phyloP scores from a whole-genome alignment of 2,797 vertebrate species.

The Pteropus rufus region DNA sequence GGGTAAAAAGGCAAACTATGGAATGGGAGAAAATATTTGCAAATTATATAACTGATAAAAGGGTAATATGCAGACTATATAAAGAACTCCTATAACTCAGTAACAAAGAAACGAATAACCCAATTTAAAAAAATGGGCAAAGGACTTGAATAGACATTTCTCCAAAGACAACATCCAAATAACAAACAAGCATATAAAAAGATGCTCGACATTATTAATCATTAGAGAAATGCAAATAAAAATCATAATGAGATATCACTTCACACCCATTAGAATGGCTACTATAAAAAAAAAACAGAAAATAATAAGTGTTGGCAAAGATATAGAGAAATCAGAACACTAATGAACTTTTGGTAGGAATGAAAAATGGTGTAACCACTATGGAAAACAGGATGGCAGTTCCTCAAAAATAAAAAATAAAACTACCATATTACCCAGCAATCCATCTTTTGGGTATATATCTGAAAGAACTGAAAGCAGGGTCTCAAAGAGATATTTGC shows the following conservation, averaged over 20 bases:
- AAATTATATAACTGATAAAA: not conserved
- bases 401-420: not conserved
- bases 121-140: not conserved
- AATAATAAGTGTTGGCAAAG: not conserved
- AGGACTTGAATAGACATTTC: not conserved
- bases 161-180: not conserved
- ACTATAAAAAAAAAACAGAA: not conserved
- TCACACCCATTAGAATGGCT: not conserved
- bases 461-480: not conserved
- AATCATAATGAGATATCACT: not conserved
- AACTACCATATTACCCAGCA: not conserved
- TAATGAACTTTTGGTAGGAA: not conserved
- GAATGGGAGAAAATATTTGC: not conserved
- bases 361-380: not conserved
- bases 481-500: not conserved
- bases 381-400: not conserved
- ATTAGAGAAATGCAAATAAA: conserved; percentile 11
- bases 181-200: not conserved
- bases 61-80: not conserved
- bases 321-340: not conserved
- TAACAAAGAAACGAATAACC: not conserved
- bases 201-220: not conserved
- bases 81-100: not conserved
- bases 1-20: not conserved
- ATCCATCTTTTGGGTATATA: not conserved